Evolutionary conservation across 1,140 invertebrate genomes (phyloP), one percentile per base, ranked within the genome.

Genomic region (Drosophila biarmipes): DNA sequence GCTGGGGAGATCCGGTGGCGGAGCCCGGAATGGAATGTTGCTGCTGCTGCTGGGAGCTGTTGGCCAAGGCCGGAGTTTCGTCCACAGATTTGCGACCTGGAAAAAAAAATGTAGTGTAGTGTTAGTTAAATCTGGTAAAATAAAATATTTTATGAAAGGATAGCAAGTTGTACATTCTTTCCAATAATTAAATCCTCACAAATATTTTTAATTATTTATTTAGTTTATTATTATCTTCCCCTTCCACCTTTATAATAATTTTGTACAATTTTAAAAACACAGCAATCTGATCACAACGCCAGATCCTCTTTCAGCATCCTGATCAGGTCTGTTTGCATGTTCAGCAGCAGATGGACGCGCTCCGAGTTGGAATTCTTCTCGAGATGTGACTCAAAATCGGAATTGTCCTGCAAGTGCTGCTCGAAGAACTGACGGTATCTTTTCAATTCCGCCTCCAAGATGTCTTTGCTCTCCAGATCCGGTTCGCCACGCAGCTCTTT

Each of bases 41-140:
- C 35, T 77, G 68, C n/a, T 77, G 72, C 8, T 55, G 78, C 24
- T 78, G 73, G 34, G 55, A 37, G 38, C 24, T 72, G 59, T 31
- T 72, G 52, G 45, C n/a, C 34, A 2, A 40, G 24, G 49, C n/a
- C 24, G 53, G 24, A 37, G 76, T 10, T 35, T 86, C 81, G 45
- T 86, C 82, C 56, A 75, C 63, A 62, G 81, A 78, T 78, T 86
- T 84, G 55, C 80, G 79, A 80, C 84, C 84, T 87, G n/a, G 4
- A 34, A 19, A 8, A 24, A 2, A 0, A 12, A 11, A 12, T 8
- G 29, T 8, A 31, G 8, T 31, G 10, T 1, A 31, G 8, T 31
- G 8, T 8, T 29, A 29, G 2, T 27, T 29, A 29, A 8, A 2
- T 6, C 29, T 29, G 29, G 29, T 8, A 8, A n/a, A 27, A n/a